phyloP scores from a whole-genome alignment of 1,140 invertebrate species.

The Helicoverpa zea region DNA sequence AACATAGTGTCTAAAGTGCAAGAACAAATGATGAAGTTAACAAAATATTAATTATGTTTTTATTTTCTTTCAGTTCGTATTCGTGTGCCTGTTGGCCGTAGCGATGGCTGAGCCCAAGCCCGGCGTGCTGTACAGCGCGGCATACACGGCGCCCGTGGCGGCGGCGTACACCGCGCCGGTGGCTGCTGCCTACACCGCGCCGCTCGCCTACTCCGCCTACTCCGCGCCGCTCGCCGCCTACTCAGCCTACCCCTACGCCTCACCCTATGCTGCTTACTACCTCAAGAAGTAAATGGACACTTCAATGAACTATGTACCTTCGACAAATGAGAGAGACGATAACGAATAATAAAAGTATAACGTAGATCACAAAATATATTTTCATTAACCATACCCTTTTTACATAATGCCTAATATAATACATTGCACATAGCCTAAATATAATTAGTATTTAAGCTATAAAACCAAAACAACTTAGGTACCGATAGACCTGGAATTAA shows the following conservation, averaged over 20 bases:
- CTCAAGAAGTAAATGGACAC: conserved; percentile 47
- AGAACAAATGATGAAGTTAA: background rate
- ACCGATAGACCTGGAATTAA: no score
- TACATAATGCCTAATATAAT: background rate
- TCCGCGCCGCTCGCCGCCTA: conserved; percentile 75
- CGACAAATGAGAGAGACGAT: background rate
- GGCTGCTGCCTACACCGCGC: conserved; percentile 74
- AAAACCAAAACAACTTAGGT: no score
- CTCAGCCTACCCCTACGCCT: conserved; percentile 73
- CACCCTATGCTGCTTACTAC: conserved; percentile 72
- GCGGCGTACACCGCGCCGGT: conserved; percentile 73
- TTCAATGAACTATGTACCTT: background rate
- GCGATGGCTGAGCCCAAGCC: conserved; percentile 84
- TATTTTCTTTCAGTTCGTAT: conserved; percentile 82
- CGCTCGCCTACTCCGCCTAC: conserved; percentile 76
- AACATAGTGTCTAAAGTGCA: no score
- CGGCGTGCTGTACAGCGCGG: conserved; percentile 61
- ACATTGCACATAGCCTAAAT: no score
- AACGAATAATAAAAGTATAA: conserved; percentile 8
- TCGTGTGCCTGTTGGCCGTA: conserved; percentile 74
- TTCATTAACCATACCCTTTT: background rate
- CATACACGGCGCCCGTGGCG: conserved; percentile 69
- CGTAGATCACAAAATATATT: conserved; percentile 13
- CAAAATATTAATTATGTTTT: background rate
- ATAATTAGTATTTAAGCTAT: no score